A percentile compares a stretch with the other conserved stretches of the same genome.
These are phyloP conservation scores for Drosophila kanekoi DNA, from an alignment of 2,888 invertebrate species.

Conservation along the genomic window DNA sequence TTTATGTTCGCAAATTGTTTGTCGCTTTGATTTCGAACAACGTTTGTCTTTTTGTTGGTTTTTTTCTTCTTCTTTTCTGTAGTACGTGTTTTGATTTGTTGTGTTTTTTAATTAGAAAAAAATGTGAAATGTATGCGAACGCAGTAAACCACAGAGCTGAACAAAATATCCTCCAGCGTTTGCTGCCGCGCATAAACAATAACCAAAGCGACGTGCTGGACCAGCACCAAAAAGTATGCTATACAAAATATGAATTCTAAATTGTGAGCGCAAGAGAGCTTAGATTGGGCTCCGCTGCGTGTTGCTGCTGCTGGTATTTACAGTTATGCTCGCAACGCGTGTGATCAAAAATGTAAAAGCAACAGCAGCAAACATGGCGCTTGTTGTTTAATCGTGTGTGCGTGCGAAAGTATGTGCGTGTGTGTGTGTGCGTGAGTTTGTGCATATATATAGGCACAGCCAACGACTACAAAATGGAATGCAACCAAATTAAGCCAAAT, in stretches of 20 bases:
- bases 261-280: slow-evolving; percentile 28
- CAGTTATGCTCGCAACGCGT: slow-evolving; percentile 32
- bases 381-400: slow-evolving; percentile 21
- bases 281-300: slow-evolving; percentile 11
- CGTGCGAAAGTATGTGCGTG: slow-evolving; percentile 19
- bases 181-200: slow-evolving; percentile 38
- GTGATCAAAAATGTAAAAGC: slow-evolving; percentile 68
- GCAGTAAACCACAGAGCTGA: slow-evolving; percentile 36
- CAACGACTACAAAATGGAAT: slow-evolving; percentile 38
- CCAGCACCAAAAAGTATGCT: slow-evolving; percentile 71
- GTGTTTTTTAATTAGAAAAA: slow-evolving; percentile 64
- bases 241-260: slow-evolving; percentile 57
- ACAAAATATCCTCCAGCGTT: slow-evolving; percentile 32
- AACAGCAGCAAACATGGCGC: slow-evolving; percentile 45
- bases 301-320: slow-evolving; percentile 28
- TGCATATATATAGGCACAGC: slow-evolving; percentile 36
- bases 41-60: slow-evolving; percentile 1
- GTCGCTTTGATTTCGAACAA: slow-evolving; percentile 5
- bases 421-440: slow-evolving; percentile 24
- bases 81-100: slow-evolving; percentile 19
- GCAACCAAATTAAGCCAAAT: slow-evolving; percentile 46
- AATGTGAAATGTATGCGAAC: slow-evolving; percentile 10
- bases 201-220: slow-evolving; percentile 40
- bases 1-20: slow-evolving; percentile 13
- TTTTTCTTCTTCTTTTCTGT: slow-evolving; percentile 11